Percentiles rank a stretch among this genome's conserved stretches.
Conservation (phyloP, 2,797 vertebrate species). For the Squalus acanthias region DNA sequence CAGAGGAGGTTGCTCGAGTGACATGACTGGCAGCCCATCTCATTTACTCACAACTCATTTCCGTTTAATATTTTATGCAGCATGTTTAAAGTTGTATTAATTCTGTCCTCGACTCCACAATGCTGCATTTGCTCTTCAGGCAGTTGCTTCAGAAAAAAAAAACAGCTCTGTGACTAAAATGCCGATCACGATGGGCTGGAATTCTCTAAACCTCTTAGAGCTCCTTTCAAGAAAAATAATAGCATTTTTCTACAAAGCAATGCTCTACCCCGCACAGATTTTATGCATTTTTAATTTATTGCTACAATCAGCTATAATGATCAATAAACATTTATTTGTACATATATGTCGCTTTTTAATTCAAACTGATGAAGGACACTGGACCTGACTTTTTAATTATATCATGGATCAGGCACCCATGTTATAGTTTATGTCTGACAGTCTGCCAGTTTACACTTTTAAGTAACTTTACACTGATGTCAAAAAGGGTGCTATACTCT, state of each 20-base stretch:
- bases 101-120: constrained; percentile 32
- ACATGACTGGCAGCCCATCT: constrained; percentile 54
- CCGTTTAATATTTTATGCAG: constrained; percentile 47
- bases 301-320: neutral
- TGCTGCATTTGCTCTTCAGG: constrained; percentile 44
- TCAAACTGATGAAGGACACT: too few species aligned
- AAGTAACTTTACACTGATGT: neutral
- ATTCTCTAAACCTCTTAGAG: neutral
- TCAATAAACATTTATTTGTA: neutral
- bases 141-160: constrained; percentile 36
- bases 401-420: neutral
- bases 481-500: neutral
- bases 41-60: constrained; percentile 47
- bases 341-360: neutral
- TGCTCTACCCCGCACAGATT: neutral
- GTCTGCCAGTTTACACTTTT: neutral
- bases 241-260: neutral
- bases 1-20: constrained; percentile 53
- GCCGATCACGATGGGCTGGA: neutral
- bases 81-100: constrained; percentile 43
- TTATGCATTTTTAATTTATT: neutral
- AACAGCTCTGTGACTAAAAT: constrained; percentile 17
- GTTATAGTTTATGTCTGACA: neutral
- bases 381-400: neutral
- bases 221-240: neutral